Base-by-base conservation (phyloP, 2,113 vertebrate species). In the Sprattus sprattus region DNA sequence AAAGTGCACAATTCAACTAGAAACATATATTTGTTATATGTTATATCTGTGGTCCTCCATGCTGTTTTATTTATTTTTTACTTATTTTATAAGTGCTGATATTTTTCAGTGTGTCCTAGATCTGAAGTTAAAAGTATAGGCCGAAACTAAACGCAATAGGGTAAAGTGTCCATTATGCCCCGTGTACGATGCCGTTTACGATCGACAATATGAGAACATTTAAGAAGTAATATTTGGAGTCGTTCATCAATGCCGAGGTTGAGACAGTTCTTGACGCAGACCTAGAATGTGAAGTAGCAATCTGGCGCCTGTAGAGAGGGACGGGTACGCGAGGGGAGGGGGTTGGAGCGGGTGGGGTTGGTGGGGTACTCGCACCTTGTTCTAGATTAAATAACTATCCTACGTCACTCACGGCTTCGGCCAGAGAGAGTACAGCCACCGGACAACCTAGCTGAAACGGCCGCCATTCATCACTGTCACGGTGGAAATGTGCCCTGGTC, bases 321-420 rank as follows among this genome's bases (percentile, higher is more conserved):
- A 13, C 28, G n/a, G 64, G 64, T 3, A 8, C 10, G 64, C 25
- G 10, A 15, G n/a, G 64, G 64, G 64, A 25, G 18, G 25, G 64
- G 25, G 39, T 2, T 39, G 39, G 39, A 39, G 39, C 39, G 39
- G 64, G 64, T 25, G 64, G 64, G 64, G 64, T 13, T 71, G 8
- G 25, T 47, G 57, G 22, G 82, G 47, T 84, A 88, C 84, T 91
- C 90, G 91, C 92, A 91, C 90, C 89, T 91, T 93, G 90, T 90
- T 91, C 84, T 81, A 83, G 86, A 87, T 86, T 82, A 92, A 92
- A 92, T 91, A 87, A 89, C 46, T 64, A 86, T 82, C 83, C 85
- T 89, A 88, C 71, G 81, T 90, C 86, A 90, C 86, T 80, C 83
- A 20, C 86, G 28, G 44, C 83, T 85, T 81, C 46, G 75, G 44